Percentiles rank a stretch among this genome's conserved stretches.
These are phyloP conservation scores for Coregonus clupeaformis DNA, from an alignment of 2,113 vertebrate genomes.

Conservation along the genomic window DNA sequence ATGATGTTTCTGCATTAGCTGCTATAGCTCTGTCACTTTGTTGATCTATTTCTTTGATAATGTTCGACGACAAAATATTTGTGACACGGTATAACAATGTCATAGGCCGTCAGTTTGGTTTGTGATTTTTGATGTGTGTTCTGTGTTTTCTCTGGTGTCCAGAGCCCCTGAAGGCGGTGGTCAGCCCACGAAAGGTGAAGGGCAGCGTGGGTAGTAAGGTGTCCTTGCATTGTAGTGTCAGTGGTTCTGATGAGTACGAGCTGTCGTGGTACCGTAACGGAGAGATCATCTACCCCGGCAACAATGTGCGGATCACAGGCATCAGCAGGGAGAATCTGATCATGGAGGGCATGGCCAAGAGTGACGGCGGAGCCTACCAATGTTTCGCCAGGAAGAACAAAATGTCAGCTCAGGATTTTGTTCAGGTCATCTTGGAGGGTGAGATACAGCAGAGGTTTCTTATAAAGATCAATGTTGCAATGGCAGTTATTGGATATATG, in stretches of 20 bases:
- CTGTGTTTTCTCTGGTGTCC: conserved; percentile 15
- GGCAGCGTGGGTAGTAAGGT: conserved; percentile 97
- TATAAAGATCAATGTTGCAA: neutral
- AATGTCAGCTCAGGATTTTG: conserved; percentile 96
- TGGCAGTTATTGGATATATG: no score
- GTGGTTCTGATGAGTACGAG: conserved; percentile 89
- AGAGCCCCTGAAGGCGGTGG: conserved; percentile 92
- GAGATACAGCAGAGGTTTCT: conserved; percentile 36
- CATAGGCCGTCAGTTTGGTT: no score
- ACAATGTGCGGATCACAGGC: conserved; percentile 88
- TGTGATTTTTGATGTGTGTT: neutral
- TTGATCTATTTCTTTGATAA: no score
- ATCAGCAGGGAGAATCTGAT: conserved; percentile 89
- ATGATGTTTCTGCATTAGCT: neutral
- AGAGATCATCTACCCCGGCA: conserved; percentile 90
- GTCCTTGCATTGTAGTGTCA: conserved; percentile 92
- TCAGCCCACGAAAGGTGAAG: conserved; percentile 94
- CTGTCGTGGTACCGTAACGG: conserved; percentile 96
- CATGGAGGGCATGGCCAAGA: conserved; percentile 98
- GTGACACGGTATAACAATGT: no score
- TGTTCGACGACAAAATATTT: no score
- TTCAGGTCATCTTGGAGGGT: conserved; percentile 97
- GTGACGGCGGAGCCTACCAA: conserved; percentile 95
- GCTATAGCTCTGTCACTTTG: neutral
- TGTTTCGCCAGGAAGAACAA: conserved; percentile 93